A percentile compares a stretch with the other conserved stretches of the same genome.
These are phyloP conservation scores for Cirrhinus molitorella DNA, from an alignment of 2,797 vertebrate species.

Conservation along the genomic window DNA sequence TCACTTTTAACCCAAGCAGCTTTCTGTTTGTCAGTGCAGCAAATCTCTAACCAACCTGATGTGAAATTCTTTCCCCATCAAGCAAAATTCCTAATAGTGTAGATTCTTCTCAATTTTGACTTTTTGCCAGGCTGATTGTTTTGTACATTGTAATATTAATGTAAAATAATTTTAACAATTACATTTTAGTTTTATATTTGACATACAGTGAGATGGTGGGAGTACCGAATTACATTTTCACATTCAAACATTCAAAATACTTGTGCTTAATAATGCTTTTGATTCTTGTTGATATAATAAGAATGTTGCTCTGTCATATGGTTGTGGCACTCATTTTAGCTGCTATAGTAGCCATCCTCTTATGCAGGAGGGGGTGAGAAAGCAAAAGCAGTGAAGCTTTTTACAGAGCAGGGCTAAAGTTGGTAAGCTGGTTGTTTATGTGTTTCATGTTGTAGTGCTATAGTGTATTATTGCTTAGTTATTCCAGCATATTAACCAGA, in stretches of 20 bases:
- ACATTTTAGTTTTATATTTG: neutral
- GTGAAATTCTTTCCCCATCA: no score
- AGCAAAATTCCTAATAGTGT: no score
- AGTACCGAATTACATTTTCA: neutral
- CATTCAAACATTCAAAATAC: neutral
- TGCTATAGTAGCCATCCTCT: constrained; percentile 50
- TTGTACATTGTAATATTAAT: neutral
- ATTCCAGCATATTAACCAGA: constrained; percentile 71
- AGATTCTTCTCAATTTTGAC: neutral
- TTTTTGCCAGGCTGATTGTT: neutral
- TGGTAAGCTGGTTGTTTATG: neutral
- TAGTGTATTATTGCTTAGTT: constrained; percentile 13
- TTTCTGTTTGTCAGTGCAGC: no score
- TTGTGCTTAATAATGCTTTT: constrained; percentile 44
- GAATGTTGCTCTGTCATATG: constrained; percentile 31
- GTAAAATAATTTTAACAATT: neutral
- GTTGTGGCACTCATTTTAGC: constrained; percentile 72
- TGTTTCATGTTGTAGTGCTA: constrained; percentile 23
- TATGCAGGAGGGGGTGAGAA: constrained; percentile 19
- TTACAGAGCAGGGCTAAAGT: constrained; percentile 1
- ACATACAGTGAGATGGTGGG: neutral
- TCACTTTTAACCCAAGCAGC: no score
- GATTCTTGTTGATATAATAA: constrained; percentile 41
- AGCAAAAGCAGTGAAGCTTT: neutral
- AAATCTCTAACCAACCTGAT: no score